Conservation (phyloP, 30 jellyfish, hydroid and myxozoan species). For the Turritopsis dohrnii region DNA sequence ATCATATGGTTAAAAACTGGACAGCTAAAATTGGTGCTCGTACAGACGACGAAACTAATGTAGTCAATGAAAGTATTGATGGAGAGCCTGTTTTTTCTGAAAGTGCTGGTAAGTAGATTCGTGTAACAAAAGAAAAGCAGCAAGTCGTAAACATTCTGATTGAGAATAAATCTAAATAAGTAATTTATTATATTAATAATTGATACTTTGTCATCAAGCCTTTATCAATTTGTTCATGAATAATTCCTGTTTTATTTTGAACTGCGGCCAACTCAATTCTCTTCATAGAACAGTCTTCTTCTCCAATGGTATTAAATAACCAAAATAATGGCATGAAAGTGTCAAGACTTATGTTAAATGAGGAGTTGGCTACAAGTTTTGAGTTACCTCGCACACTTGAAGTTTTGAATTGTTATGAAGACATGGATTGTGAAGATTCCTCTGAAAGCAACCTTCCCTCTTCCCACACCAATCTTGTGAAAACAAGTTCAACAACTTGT, state of each 20-base stretch:
- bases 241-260: too few species aligned
- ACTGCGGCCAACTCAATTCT: background rate
- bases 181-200: too few species aligned
- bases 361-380: background rate
- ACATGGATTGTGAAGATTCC: background rate
- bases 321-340: background rate
- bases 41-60: background rate
- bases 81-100: background rate
- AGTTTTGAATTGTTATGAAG: background rate
- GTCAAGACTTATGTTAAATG: background rate
- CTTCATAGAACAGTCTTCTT: background rate
- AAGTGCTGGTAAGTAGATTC: background rate
- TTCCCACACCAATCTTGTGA: background rate
- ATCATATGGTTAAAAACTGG: constrained; percentile 24
- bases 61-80: background rate
- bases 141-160: too few species aligned
- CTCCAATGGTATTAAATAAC: background rate
- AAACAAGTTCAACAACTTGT: background rate
- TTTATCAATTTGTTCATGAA: too few species aligned
- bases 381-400: background rate
- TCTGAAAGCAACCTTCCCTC: background rate
- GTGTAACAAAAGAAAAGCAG: too few species aligned
- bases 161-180: too few species aligned
- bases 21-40: background rate
- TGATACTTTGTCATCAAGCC: too few species aligned